Base-by-base conservation (phyloP, 2,888 invertebrate genomes). In the Bedellia somnulentella region DNA sequence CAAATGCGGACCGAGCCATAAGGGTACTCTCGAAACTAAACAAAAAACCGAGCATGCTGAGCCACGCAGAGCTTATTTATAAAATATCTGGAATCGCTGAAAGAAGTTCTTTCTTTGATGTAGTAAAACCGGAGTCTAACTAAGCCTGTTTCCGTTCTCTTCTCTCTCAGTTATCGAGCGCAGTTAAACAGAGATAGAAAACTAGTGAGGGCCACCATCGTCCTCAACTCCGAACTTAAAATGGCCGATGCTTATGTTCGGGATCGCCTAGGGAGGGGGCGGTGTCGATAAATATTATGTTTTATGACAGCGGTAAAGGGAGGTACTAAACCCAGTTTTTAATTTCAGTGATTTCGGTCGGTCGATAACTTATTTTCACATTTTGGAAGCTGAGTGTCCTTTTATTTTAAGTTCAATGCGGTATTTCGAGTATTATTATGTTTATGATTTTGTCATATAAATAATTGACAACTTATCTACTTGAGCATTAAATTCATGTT, bases 191-290 rank as follows among this genome's bases (percentile, higher is more conserved):
- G 41, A 43, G 54, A 54, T 37, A 34, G 39, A 27, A 31, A 32
- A 40, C 37, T 38, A 38, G 37, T 31, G 35, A 45, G 51, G 52
- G 49, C 49, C 54, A 56, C 57, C 53, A 29, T 24, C 17, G 16
- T 30, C 57, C 61, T 60, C 61, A 59, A 59, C 59, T 63, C 66
- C 52, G 57, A 53, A 60, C 15, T 57, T 63, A 61, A 66, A 67
- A 70, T 67, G 68, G 67, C 64, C 70, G 70, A 59, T 57, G 59
- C 60, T 66, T 64, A 64, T 71, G 64, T 67, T 67, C 70, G 68
- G 67, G 71, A 68, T 68, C 62, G 71, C 63, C 67, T 64, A 64
- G 70, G 68, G 71, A 63, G 68, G 67, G 63, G 61, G 60, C 57
- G 57, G 54, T 57, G 63, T 64, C 68, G 68, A 70, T 70, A 71